A percentile compares a stretch with the other conserved stretches of the same genome.
phyloP scores from a whole-genome alignment of 2,888 invertebrate species.

The Achlya flavicornis region DNA sequence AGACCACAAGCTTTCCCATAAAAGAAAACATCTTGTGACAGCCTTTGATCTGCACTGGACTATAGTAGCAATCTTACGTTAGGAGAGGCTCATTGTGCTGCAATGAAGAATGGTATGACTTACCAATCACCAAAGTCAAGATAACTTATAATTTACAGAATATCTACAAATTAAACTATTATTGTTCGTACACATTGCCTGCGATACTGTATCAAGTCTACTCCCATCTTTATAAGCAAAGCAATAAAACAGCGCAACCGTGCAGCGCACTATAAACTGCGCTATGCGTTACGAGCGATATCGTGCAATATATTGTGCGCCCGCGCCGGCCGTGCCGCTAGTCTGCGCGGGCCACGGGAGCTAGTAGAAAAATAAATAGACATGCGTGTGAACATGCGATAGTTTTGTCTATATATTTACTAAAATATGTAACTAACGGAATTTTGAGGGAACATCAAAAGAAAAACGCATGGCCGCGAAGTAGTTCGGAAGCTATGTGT shows the following conservation, averaged over 20 bases:
- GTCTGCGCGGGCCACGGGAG: conserved; percentile 36
- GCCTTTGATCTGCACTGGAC: too few species aligned
- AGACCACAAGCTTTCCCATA: too few species aligned
- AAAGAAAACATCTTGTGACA: too few species aligned
- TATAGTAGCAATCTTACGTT: too few species aligned
- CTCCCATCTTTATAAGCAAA: conserved; percentile 27
- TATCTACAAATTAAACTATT: too few species aligned
- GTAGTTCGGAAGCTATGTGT: background rate
- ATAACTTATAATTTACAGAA: too few species aligned
- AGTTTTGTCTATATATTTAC: conserved; percentile 19
- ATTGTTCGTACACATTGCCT: background rate
- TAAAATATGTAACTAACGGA: background rate
- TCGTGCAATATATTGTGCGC: conserved; percentile 30
- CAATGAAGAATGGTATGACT: too few species aligned
- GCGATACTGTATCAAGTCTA: conserved; percentile 19
- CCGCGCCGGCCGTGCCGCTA: conserved; percentile 25
- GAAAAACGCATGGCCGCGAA: background rate
- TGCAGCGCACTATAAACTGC: conserved; percentile 43
- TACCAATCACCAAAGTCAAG: too few species aligned
- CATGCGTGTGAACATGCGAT: conserved; percentile 42
- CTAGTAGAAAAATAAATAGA: conserved; percentile 45
- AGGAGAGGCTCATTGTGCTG: too few species aligned
- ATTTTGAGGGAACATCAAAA: background rate
- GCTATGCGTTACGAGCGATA: conserved; percentile 54
- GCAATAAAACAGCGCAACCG: conserved; percentile 55